A percentile compares a stretch with the other conserved stretches of the same genome.
These are phyloP conservation scores for Ophioderma brevispina DNA, from an alignment of 35 echinoderm and acorn worm genomes.

Conservation along the genomic window DNA sequence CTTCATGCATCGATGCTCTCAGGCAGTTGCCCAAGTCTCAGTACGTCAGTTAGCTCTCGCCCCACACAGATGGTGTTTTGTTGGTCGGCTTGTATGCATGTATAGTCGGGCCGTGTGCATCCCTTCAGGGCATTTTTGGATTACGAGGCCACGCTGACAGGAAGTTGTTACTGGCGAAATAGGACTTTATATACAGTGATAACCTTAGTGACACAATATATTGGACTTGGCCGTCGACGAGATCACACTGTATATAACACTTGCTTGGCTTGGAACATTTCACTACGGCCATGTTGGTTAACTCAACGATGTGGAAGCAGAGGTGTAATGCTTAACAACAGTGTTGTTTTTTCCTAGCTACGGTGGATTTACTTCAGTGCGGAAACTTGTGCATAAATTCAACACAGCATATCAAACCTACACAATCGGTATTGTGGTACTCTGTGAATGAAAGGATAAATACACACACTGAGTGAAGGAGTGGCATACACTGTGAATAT, in stretches of 20 bases:
- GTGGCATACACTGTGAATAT: not conserved
- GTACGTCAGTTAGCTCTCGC: not conserved
- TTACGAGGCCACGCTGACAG: conserved; percentile 1
- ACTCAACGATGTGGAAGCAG: not conserved
- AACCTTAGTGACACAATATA: not conserved
- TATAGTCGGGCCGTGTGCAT: not conserved
- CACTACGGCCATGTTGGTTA: not conserved
- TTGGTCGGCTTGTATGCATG: not conserved
- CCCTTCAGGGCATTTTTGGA: not conserved
- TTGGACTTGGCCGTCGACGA: not conserved
- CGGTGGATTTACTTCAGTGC: not conserved
- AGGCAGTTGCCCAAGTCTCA: not conserved
- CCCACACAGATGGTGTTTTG: conserved; percentile 5
- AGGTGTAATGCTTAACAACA: conserved; percentile 5
- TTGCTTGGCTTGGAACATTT: not conserved
- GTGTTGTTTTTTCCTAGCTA: not conserved
- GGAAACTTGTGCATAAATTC: not conserved
- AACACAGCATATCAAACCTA: not conserved
- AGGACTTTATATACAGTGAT: conserved; percentile 10
- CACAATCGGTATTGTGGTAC: not conserved
- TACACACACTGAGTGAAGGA: not conserved
- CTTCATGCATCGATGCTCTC: not conserved
- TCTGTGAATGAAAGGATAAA: not conserved
- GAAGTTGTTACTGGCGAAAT: conserved; percentile 10
- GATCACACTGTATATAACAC: not conserved